Evolutionary conservation across 2,888 invertebrate species (phyloP).

Genomic region (Cosmopolites sordidus): DNA sequence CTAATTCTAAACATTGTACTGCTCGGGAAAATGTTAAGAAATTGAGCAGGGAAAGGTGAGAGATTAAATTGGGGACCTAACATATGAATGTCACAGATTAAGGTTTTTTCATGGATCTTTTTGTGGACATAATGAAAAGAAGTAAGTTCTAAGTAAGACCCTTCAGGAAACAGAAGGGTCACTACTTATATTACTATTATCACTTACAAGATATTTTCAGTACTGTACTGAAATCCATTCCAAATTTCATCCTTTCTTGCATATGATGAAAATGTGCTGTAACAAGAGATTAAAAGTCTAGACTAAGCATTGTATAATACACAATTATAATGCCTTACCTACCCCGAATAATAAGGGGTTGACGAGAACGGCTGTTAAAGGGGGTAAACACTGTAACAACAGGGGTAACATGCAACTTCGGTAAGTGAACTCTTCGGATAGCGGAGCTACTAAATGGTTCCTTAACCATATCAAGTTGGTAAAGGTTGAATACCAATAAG

Average conservation of each 20-base stretch:
- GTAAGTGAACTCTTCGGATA: conserved; percentile 94
- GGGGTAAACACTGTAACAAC: conserved; percentile 75
- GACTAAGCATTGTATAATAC: not conserved
- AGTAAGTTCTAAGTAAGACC: too few species aligned
- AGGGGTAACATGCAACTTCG: conserved; percentile 93
- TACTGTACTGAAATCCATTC: conserved; percentile 65
- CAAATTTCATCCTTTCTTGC: conserved; percentile 69
- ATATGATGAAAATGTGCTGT: conserved; percentile 90
- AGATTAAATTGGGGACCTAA: too few species aligned
- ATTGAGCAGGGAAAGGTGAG: too few species aligned
- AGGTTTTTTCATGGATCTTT: too few species aligned
- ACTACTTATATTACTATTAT: too few species aligned
- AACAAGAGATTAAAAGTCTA: conserved; percentile 1
- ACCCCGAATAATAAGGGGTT: conserved; percentile 91
- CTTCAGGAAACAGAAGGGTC: too few species aligned
- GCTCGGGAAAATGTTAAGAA: too few species aligned
- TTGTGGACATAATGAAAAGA: too few species aligned
- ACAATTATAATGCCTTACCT: conserved; percentile 61
- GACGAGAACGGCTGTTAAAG: conserved; percentile 71
- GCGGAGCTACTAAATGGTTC: conserved; percentile 84
- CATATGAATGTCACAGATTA: too few species aligned
- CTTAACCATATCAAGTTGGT: conserved; percentile 79
- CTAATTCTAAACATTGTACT: too few species aligned
- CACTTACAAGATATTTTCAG: conserved; percentile 67
- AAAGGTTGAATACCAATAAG: conserved; percentile 62